Base-by-base conservation (phyloP, 2,888 invertebrate genomes). In the Tryphoninae sp. region DNA sequence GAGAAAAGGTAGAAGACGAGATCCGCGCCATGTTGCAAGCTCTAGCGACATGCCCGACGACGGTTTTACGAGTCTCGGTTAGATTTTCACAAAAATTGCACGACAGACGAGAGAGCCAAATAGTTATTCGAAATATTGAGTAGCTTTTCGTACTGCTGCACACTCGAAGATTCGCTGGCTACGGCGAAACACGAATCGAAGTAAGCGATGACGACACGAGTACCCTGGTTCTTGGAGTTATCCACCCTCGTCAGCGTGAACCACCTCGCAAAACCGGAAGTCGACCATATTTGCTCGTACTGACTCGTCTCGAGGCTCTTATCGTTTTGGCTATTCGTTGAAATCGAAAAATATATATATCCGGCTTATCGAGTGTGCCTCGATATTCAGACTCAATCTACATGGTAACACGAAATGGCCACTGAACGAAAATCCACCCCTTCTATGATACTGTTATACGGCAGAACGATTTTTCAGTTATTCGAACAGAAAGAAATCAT, bases 11-110 rank as follows among this genome's bases (percentile, higher is more conserved):
- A 40, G 23, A 19, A 69, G 67, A 33, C 9, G 22, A 11, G 49
- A 69, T 76, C 51, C 76, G 40, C 78, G 13, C n/a, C 45, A 2
- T n/a, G 64, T 33, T 68, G 19, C 26, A 49, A 49, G 26, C 42
- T 26, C 61, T 64, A 16, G 11, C 53, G 40, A 45, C 2, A 45
- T 9, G 13, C 11, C 67, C 72, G 76, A 61, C 76, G 72, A 72
- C 61, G 42, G 42, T 19, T 45, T 55, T 61, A 59, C 75, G 40
- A 53, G 42, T 64, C 61, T 72, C 61, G 19, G 8, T 11, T 51
- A 59, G 33, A 72, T 26, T 40, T 45, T 61, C 33, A 13, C 22
- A 26, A 53, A 19, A 40, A 16, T n/a, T 23, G 13, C 40, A 33
- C n/a, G 1, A 8, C 62, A 22, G 33, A 3, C 45, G 45, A 23